These are phyloP conservation scores for Latheticus oryzae DNA, from an alignment of 2,888 invertebrate genomes.

Conservation along the genomic window DNA sequence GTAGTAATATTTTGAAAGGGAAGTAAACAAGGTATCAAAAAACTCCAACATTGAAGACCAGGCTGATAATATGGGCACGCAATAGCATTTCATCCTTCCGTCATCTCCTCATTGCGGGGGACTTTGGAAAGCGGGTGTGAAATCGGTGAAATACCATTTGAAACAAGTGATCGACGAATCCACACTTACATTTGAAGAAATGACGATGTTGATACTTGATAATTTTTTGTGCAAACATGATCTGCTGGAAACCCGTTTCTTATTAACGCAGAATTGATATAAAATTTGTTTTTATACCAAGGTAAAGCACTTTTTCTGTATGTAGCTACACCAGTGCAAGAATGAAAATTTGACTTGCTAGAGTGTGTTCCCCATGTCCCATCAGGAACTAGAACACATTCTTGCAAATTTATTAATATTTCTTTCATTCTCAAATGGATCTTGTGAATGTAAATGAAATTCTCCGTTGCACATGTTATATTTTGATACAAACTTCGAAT, in stretches of 20 bases:
- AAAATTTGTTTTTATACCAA: too few relatives aligned
- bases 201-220: background rate
- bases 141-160: slow-evolving; percentile 6
- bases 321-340: too few relatives aligned
- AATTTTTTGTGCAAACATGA: too few relatives aligned
- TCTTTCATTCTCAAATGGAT: too few relatives aligned
- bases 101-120: background rate
- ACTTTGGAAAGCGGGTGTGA: slow-evolving; percentile 7
- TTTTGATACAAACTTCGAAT: background rate
- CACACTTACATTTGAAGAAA: slow-evolving; percentile 1
- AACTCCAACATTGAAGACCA: background rate
- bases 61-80: background rate
- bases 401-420: too few relatives aligned
- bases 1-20: slow-evolving; percentile 12
- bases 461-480: background rate
- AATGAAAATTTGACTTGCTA: too few relatives aligned
- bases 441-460: background rate
- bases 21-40: background rate
- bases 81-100: slow-evolving; percentile 2
- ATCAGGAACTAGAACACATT: too few relatives aligned
- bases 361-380: too few relatives aligned
- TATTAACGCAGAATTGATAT: too few relatives aligned
- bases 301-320: too few relatives aligned
- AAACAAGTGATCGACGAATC: slow-evolving; percentile 5
- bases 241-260: too few relatives aligned